Percentiles rank a stretch among this genome's conserved stretches.
Evolutionary conservation across 2,888 invertebrate species (phyloP).

Genomic region (Stenotaenia linearis): DNA sequence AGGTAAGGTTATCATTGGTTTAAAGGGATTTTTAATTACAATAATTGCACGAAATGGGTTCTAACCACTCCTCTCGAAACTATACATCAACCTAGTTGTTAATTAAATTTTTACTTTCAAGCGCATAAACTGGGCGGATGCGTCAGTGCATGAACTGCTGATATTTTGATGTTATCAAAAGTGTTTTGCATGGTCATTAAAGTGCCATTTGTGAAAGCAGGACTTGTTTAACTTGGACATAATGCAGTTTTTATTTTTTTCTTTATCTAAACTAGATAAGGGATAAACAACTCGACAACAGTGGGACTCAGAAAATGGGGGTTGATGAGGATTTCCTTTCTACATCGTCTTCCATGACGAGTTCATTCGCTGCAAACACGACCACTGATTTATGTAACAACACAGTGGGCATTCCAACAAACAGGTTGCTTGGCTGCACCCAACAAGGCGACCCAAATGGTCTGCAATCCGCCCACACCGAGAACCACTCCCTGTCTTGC

Average conservation of each 20-base stretch:
- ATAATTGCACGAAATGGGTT: background rate
- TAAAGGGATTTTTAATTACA: background rate
- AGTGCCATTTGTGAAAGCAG: background rate
- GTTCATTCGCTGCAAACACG: background rate
- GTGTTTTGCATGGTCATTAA: background rate
- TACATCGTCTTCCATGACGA: constrained; percentile 20
- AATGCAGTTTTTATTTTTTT: background rate
- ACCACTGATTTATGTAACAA: constrained; percentile 17
- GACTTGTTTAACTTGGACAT: background rate
- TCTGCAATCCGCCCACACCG: background rate
- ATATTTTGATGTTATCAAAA: background rate
- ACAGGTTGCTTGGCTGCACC: constrained; percentile 14
- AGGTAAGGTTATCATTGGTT: background rate
- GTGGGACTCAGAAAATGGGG: background rate
- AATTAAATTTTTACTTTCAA: background rate
- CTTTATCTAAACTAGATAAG: background rate
- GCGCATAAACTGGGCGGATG: background rate
- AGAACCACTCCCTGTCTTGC: background rate
- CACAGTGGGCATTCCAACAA: constrained; percentile 15
- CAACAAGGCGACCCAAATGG: constrained; percentile 24
- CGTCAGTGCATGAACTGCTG: background rate
- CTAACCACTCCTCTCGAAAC: background rate
- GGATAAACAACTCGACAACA: background rate
- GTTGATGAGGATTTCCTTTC: constrained; percentile 19
- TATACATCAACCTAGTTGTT: background rate